Evolutionary conservation across 2,797 vertebrate genomes (phyloP).

Genomic region (Valencia hispanica): DNA sequence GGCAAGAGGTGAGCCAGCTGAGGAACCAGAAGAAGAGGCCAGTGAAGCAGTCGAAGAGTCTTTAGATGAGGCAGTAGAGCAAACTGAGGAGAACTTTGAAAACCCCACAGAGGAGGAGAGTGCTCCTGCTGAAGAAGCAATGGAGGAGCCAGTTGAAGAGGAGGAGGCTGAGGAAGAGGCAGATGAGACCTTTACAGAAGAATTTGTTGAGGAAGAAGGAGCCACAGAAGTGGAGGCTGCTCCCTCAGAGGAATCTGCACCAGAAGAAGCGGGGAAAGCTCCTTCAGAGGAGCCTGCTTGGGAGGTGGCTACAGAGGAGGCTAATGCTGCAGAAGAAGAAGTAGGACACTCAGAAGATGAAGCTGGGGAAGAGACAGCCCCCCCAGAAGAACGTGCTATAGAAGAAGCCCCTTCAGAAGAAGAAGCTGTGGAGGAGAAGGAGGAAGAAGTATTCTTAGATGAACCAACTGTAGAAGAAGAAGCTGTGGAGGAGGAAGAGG

Average conservation of each 20-base stretch:
- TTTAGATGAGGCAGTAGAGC: slow-evolving; percentile 7
- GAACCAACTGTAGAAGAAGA: slow-evolving; percentile 11
- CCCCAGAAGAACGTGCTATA: neutral
- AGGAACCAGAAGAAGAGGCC: slow-evolving; percentile 25
- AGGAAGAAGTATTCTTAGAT: slow-evolving; percentile 1
- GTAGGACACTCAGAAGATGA: slow-evolving; percentile 14
- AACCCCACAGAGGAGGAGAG: neutral
- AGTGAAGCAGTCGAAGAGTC: neutral
- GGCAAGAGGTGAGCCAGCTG: neutral
- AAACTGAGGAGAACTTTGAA: neutral
- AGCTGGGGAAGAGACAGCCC: neutral
- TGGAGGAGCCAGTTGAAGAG: neutral
- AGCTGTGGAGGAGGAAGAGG: slow-evolving; percentile 5
- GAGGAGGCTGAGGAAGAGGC: slow-evolving; percentile 19
- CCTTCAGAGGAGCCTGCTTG: neutral
- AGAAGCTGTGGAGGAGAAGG: slow-evolving; percentile 12
- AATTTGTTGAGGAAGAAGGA: neutral
- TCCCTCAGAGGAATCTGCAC: slow-evolving; percentile 4
- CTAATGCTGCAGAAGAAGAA: neutral
- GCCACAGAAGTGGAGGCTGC: slow-evolving; percentile 1
- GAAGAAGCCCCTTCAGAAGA: slow-evolving; percentile 14
- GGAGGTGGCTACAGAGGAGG: slow-evolving; percentile 3
- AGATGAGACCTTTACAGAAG: slow-evolving; percentile 4
- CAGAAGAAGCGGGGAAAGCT: neutral
- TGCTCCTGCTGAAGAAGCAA: neutral